Conservation (phyloP, 2,888 invertebrate species). For the Rhagonycha fulva region DNA sequence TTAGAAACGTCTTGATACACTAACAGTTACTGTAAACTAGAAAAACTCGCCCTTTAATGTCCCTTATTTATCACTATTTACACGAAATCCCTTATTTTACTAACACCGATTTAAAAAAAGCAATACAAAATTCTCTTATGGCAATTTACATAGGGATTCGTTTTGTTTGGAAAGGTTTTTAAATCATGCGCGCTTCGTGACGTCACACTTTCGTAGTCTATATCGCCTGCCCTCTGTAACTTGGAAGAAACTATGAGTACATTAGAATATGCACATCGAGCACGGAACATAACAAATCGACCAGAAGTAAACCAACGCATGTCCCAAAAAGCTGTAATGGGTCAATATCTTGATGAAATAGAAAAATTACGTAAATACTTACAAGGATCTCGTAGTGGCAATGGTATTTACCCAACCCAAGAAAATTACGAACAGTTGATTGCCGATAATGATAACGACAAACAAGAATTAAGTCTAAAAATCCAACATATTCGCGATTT, state of each 20-base stretch:
- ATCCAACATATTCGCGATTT: conserved; percentile 68
- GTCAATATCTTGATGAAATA: conserved; percentile 88
- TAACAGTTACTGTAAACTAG: no score
- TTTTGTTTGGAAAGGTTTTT: no score
- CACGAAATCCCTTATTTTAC: no score
- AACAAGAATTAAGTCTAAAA: no score
- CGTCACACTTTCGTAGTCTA: no score
- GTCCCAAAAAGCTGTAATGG: conserved; percentile 79
- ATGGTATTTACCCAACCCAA: conserved; percentile 84
- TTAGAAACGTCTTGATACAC: no score
- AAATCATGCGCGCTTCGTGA: no score
- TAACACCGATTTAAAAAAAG: no score
- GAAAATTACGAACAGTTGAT: conserved; percentile 80
- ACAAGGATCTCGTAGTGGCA: conserved; percentile 82
- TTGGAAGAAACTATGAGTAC: conserved; percentile 94
- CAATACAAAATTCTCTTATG: no score
- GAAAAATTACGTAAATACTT: conserved; percentile 86
- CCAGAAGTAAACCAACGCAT: conserved; percentile 93
- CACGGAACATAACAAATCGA: conserved; percentile 89
- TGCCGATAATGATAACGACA: conserved; percentile 66
- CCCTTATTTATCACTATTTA: no score
- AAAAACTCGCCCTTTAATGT: no score
- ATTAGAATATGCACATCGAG: conserved; percentile 91
- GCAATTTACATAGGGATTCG: no score
- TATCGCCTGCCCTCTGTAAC: conserved; percentile 87